Base-by-base conservation (phyloP, 2,797 vertebrate species). In the Myotis pilosus region DNA sequence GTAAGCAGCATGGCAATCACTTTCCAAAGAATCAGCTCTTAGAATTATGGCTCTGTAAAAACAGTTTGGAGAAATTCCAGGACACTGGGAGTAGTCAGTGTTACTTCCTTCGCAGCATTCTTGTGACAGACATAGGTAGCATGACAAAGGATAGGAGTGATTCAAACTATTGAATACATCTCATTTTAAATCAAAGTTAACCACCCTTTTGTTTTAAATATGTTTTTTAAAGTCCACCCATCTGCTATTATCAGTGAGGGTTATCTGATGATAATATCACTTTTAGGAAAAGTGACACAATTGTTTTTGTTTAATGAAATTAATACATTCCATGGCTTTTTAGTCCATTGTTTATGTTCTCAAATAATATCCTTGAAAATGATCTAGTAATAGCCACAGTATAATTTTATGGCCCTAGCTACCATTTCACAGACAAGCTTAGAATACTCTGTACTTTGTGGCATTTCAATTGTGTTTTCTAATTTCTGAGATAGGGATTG, bases 211-310 rank as follows among this genome's bases (percentile, higher is more conserved):
- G 75, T 47, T 84, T 80, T 81, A 94, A 96, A 82, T 38, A 57
- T 19, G 64, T 62, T 44, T 51, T n/a, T 81, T 36, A 72, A 94
- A 91, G 68, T 60, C 91, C 95, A 79, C 93, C 95, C 94, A 87
- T 89, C 19, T 91, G 36, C 60, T 95, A 78, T 95, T 95, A 95
- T 89, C 84, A 62, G 19, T 64, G 41, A 91, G 13, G 25, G 12
- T n/a, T 92, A 79, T 79, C 66, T 36, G 30, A 78, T 85, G 89
- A 97, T 96, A 92, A 75, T 82, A 94, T 93, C 94, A 72, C 23
- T 97, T 95, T 87, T 92, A 76, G 90, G 85, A 94, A 96, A 95
- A 81, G 38, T 93, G 49, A 91, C 71, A 92, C 41, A 95, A 91
- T 95, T 83, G 36, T 95, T 87, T 91, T 91, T 96, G 55, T 95